A percentile compares a stretch with the other conserved stretches of the same genome.
These are phyloP conservation scores for Cotesia vestalis DNA, from an alignment of 1,140 invertebrate species.

Conservation along the genomic window DNA sequence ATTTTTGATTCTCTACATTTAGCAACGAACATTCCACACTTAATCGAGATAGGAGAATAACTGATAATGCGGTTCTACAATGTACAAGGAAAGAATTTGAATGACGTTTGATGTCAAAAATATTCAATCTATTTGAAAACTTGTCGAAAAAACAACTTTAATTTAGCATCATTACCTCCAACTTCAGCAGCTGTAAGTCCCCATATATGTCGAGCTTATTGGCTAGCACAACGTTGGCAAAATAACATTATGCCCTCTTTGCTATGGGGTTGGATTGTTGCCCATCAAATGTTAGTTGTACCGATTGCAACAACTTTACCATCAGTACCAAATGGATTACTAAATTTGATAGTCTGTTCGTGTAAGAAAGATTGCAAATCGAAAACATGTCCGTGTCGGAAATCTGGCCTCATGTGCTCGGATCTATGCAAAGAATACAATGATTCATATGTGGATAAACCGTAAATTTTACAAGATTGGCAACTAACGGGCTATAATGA, in stretches of 20 bases:
- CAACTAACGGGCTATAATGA: neutral
- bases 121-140: neutral
- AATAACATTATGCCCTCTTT: neutral
- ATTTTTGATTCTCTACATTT: no score
- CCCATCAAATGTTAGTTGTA: neutral
- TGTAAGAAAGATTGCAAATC: constrained; percentile 1
- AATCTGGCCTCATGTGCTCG: neutral
- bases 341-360: neutral
- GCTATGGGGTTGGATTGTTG: constrained; percentile 5
- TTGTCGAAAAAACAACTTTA: neutral
- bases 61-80: neutral
- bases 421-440: neutral
- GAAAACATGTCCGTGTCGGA: neutral
- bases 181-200: neutral
- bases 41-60: no score
- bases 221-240: constrained; percentile 8
- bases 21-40: no score
- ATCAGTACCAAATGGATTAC: constrained; percentile 8
- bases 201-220: constrained; percentile 4
- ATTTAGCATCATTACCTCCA: neutral
- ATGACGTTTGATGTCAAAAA: neutral
- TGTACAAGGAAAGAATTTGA: neutral
- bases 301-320: neutral
- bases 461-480: neutral
- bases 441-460: neutral